These are phyloP conservation scores for Alauda arvensis DNA, from an alignment of 2,797 vertebrate genomes.

Conservation along the genomic window DNA sequence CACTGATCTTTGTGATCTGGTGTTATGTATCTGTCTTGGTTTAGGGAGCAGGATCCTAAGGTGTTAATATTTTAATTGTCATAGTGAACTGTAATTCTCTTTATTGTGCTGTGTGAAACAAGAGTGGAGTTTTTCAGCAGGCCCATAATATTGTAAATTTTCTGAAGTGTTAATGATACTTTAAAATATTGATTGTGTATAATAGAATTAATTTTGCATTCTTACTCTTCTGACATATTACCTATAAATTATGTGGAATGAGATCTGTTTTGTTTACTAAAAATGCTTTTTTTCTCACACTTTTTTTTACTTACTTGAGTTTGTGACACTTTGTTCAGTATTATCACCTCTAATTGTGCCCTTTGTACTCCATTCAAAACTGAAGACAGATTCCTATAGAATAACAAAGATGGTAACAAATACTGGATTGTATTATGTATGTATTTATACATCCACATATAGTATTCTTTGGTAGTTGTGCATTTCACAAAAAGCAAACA, in stretches of 20 bases:
- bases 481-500: neutral
- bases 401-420: neutral
- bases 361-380: neutral
- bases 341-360: neutral
- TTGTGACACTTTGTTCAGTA: neutral
- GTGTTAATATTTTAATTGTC: neutral
- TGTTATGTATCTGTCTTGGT: neutral
- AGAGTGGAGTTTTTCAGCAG: neutral
- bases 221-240: neutral
- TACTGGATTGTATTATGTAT: neutral
- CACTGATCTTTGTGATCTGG: neutral
- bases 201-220: neutral
- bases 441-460: neutral
- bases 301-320: neutral
- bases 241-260: neutral
- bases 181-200: neutral
- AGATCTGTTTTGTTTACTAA: neutral
- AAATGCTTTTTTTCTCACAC: neutral
- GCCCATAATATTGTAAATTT: neutral
- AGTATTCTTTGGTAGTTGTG: neutral
- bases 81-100: neutral
- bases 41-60: neutral
- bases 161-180: neutral
- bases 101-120: neutral
- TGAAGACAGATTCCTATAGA: neutral